Percentiles rank a stretch among this genome's conserved stretches.
These are phyloP conservation scores for Rutilus rutilus DNA, from an alignment of 2,113 vertebrate species.

Conservation along the genomic window DNA sequence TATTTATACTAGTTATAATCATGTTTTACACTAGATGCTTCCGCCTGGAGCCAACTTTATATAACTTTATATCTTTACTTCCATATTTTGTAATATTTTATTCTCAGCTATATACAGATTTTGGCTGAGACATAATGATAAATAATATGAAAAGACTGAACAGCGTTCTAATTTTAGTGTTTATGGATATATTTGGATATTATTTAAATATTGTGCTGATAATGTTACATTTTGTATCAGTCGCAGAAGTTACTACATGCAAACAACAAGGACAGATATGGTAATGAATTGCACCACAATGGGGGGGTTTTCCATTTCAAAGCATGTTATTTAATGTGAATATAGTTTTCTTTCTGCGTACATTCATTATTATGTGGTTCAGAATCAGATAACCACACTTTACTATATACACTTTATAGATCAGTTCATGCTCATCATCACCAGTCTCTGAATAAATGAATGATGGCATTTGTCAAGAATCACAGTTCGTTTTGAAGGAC, in stretches of 20 bases:
- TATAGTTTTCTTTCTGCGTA: not conserved
- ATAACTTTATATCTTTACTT: not conserved
- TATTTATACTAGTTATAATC: not conserved
- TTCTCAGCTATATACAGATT: conserved; percentile 6
- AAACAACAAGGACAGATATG: not conserved
- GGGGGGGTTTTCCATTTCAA: not conserved
- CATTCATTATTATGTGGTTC: conserved; percentile 20
- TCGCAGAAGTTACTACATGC: not conserved
- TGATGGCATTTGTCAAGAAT: conserved; percentile 38
- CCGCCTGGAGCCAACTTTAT: not conserved
- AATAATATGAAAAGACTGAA: not conserved
- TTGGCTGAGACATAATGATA: not conserved
- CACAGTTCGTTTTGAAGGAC: conserved; percentile 30
- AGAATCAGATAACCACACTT: conserved; percentile 10
- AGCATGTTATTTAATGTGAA: conserved; percentile 5
- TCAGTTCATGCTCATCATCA: not conserved
- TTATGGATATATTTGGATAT: not conserved
- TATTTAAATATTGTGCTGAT: not conserved
- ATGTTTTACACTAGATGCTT: not conserved
- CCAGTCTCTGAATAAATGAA: conserved; percentile 37
- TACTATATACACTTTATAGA: not conserved
- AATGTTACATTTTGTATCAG: not conserved
- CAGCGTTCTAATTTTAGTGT: not conserved
- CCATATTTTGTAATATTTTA: not conserved
- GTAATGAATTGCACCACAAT: conserved; percentile 9